These are phyloP conservation scores for Nothoprocta pentlandii DNA, from an alignment of 2,113 vertebrate genomes.

Conservation along the genomic window DNA sequence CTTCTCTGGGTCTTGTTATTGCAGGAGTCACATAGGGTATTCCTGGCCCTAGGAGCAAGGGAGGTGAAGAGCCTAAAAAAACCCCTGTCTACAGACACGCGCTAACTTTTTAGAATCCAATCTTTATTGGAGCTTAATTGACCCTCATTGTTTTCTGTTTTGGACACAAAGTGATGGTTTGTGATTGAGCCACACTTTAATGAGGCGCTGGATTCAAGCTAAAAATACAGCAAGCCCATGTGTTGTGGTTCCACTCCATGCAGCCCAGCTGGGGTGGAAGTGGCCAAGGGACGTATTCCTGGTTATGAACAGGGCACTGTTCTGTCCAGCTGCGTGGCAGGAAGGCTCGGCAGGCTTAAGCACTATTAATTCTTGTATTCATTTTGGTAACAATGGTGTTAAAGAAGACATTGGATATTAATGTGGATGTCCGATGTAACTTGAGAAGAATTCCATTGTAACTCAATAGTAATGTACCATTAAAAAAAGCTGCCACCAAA, in stretches of 20 bases:
- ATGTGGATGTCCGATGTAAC: conserved; percentile 66
- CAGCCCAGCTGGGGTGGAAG: conserved; percentile 78
- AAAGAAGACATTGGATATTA: conserved; percentile 68
- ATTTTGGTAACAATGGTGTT: conserved; percentile 72
- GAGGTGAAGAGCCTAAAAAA: conserved; percentile 1
- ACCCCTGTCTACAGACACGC: neutral
- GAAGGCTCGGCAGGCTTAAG: conserved; percentile 60
- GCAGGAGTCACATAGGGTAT: neutral
- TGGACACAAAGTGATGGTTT: conserved; percentile 66
- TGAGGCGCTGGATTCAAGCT: conserved; percentile 56
- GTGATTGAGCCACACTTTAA: conserved; percentile 36
- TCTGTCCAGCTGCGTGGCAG: conserved; percentile 79
- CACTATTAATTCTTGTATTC: conserved; percentile 75
- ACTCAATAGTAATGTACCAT: conserved; percentile 55
- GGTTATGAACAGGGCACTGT: conserved; percentile 80
- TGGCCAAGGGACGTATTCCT: conserved; percentile 59
- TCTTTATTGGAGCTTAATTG: conserved; percentile 29
- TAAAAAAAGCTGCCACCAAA: conserved; percentile 52
- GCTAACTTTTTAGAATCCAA: neutral
- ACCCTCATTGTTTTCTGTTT: conserved; percentile 56
- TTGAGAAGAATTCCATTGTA: conserved; percentile 77
- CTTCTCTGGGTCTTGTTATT: neutral
- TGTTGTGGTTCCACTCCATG: conserved; percentile 19
- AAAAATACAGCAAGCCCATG: conserved; percentile 66
- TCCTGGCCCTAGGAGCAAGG: neutral